These are phyloP conservation scores for Drepanosiphum platanoidis DNA, from an alignment of 2,888 invertebrate species.

Conservation along the genomic window DNA sequence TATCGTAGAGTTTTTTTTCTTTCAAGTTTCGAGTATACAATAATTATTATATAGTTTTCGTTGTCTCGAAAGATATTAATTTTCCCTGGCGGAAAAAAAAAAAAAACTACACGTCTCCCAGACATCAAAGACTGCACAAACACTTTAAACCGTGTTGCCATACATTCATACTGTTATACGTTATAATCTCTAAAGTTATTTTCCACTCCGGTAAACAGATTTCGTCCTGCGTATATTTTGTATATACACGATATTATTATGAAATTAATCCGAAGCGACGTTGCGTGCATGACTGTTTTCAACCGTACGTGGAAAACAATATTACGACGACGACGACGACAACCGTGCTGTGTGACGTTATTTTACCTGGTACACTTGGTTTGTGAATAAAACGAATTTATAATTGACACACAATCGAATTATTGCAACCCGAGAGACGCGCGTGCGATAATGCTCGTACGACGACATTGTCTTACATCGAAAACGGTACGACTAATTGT, in stretches of 20 bases:
- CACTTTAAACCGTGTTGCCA: background rate
- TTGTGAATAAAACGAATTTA: background rate
- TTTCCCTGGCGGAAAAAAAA: background rate
- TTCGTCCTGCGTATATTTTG: background rate
- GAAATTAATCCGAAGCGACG: background rate
- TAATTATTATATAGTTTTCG: background rate
- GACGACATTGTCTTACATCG: no score
- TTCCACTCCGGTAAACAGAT: background rate
- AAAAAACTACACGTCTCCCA: background rate
- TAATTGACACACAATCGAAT: background rate
- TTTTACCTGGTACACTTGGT: background rate
- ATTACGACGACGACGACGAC: background rate
- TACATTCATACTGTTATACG: background rate
- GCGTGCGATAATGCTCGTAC: background rate
- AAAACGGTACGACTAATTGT: no score
- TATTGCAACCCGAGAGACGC: background rate
- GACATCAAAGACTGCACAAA: background rate
- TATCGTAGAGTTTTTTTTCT: background rate
- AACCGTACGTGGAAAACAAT: background rate
- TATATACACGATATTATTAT: no score
- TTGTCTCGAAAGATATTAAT: background rate
- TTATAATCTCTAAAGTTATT: slow-evolving; percentile 1
- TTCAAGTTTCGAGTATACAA: background rate
- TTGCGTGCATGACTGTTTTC: background rate
- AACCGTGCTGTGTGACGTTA: background rate